These are phyloP conservation scores for Anodontia alba DNA, from an alignment of 2,888 invertebrate species.

Conservation along the genomic window DNA sequence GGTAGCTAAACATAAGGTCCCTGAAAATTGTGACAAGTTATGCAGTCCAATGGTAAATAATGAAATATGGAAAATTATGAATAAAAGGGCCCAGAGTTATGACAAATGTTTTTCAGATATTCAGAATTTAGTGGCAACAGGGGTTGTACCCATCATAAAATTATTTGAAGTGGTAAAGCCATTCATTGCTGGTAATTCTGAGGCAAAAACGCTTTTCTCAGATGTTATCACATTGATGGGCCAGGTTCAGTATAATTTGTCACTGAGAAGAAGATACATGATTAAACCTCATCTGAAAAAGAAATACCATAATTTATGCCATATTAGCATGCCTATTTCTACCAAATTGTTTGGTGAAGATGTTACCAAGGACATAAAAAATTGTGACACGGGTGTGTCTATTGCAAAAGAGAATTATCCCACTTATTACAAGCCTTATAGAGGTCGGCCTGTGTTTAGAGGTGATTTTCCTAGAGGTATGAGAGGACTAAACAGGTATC, in stretches of 20 bases:
- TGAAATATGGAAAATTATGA: constrained; percentile 32
- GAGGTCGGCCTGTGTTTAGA: constrained; percentile 4
- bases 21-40: constrained; percentile 30
- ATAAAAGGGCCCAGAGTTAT: constrained; percentile 18
- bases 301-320: constrained; percentile 22
- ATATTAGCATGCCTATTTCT: constrained; percentile 9
- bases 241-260: constrained; percentile 35
- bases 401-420: constrained; percentile 5
- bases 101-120: constrained; percentile 20
- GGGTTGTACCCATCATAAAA: constrained; percentile 24
- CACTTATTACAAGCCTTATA: background rate
- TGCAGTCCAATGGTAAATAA: constrained; percentile 24
- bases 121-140: constrained; percentile 16
- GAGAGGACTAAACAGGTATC: background rate
- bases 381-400: constrained; percentile 12
- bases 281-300: constrained; percentile 25
- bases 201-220: constrained; percentile 17
- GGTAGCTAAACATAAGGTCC: constrained; percentile 2
- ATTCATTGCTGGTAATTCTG: background rate
- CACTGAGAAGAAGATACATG: constrained; percentile 31
- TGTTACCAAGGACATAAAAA: constrained; percentile 35
- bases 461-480: background rate
- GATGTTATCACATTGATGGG: constrained; percentile 33
- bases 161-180: constrained; percentile 20
- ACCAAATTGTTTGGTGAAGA: constrained; percentile 35